Conservation (phyloP, 2,797 vertebrate species). For the Orientallactaga sibirica region DNA sequence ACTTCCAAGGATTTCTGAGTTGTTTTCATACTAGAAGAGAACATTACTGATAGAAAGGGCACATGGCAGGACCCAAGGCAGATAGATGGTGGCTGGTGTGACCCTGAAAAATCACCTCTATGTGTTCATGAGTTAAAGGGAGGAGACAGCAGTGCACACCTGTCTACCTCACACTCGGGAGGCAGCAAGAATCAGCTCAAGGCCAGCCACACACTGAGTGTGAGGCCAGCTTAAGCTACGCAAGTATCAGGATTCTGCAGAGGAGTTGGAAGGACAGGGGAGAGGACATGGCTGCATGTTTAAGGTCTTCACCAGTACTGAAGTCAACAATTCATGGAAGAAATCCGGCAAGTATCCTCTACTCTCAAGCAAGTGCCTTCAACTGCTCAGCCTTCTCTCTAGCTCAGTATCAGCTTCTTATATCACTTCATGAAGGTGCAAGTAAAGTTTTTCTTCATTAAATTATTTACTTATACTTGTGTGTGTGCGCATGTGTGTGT, state of each 20-base stretch:
- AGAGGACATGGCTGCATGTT: neutral
- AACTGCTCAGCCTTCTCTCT: too few relatives aligned
- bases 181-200: neutral
- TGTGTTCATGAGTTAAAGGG: neutral
- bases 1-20: neutral
- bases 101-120: neutral
- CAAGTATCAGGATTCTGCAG: neutral
- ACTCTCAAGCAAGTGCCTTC: neutral
- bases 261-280: neutral
- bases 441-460: constrained; percentile 20
- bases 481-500: too few relatives aligned
- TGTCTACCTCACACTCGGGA: neutral
- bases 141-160: neutral
- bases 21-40: neutral
- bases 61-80: neutral
- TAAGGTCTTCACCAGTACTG: neutral
- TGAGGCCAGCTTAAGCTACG: neutral
- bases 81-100: neutral
- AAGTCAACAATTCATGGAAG: constrained; percentile 15
- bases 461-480: too few relatives aligned
- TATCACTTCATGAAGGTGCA: neutral
- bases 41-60: neutral
- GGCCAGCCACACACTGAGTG: neutral
- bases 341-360: neutral
- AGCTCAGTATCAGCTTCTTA: neutral